Conservation (phyloP, 2,797 vertebrate genomes). For the Ibycter americanus region DNA sequence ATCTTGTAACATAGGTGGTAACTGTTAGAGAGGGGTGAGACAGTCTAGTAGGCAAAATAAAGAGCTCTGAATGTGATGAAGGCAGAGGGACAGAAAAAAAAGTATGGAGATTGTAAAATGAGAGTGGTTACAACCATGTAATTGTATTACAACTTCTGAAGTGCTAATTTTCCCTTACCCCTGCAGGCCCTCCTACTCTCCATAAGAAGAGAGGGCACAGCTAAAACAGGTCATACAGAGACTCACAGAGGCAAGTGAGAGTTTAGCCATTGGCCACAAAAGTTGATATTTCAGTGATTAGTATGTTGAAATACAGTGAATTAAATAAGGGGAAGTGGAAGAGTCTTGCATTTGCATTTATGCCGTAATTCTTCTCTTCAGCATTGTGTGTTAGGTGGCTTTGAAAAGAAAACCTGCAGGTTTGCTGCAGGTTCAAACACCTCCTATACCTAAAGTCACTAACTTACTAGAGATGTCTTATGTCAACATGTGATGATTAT, state of each 20-base stretch:
- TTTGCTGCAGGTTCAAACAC: neutral
- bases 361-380: neutral
- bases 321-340: neutral
- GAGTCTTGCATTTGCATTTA: neutral
- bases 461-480: neutral
- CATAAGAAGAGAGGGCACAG: neutral
- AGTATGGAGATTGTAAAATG: neutral
- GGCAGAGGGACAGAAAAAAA: neutral
- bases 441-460: neutral
- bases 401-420: neutral
- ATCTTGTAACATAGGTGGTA: neutral
- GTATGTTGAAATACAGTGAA: neutral
- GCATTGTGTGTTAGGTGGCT: neutral
- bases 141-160: neutral
- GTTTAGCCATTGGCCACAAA: neutral
- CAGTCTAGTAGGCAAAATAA: neutral
- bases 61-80: neutral
- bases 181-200: neutral
- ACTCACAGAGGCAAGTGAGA: neutral
- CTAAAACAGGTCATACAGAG: neutral
- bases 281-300: neutral
- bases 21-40: neutral
- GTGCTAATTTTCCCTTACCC: neutral
- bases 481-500: neutral
- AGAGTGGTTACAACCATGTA: neutral